A percentile compares a stretch with the other conserved stretches of the same genome.
phyloP scores from a whole-genome alignment of 2,888 invertebrate genomes.

The Thumatha senex region DNA sequence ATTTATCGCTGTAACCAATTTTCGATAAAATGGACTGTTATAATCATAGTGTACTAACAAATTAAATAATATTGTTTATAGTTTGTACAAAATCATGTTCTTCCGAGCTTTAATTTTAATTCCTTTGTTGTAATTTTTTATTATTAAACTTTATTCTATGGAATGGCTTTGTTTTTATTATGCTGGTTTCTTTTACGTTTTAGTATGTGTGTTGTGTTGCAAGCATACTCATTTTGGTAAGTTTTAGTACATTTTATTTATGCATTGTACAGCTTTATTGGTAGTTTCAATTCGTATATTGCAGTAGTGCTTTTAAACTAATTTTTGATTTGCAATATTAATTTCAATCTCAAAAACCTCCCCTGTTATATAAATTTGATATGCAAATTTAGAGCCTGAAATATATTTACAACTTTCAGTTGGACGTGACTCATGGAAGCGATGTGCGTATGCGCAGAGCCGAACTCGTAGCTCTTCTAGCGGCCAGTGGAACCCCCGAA shows the following conservation, averaged over 20 bases:
- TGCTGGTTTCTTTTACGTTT: constrained; percentile 55
- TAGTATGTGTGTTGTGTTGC: constrained; percentile 67
- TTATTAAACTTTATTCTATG: constrained; percentile 77
- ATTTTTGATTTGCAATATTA: constrained; percentile 5
- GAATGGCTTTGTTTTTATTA: constrained; percentile 78
- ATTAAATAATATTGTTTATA: constrained; percentile 39
- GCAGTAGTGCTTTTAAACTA: constrained; percentile 28
- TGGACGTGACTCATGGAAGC: constrained; percentile 90
- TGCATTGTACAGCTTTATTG: constrained; percentile 32
- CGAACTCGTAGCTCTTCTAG: constrained; percentile 88
- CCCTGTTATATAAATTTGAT: not conserved
- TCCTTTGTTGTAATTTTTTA: constrained; percentile 81
- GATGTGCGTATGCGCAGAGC: constrained; percentile 91
- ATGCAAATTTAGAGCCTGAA: not conserved
- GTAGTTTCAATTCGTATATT: constrained; percentile 17
- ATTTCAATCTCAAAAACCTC: not conserved
- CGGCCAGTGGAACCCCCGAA: constrained; percentile 71
- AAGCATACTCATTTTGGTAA: constrained; percentile 59
- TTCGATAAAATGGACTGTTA: constrained; percentile 50
- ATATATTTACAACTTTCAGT: constrained; percentile 49
- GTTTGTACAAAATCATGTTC: constrained; percentile 77
- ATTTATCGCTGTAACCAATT: constrained; percentile 39
- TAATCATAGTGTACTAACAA: constrained; percentile 41
- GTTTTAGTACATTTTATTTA: constrained; percentile 51
- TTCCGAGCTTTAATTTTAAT: constrained; percentile 81